These are phyloP conservation scores for Gymnothorax reevesii DNA, from an alignment of 2,797 vertebrate genomes.

Conservation along the genomic window DNA sequence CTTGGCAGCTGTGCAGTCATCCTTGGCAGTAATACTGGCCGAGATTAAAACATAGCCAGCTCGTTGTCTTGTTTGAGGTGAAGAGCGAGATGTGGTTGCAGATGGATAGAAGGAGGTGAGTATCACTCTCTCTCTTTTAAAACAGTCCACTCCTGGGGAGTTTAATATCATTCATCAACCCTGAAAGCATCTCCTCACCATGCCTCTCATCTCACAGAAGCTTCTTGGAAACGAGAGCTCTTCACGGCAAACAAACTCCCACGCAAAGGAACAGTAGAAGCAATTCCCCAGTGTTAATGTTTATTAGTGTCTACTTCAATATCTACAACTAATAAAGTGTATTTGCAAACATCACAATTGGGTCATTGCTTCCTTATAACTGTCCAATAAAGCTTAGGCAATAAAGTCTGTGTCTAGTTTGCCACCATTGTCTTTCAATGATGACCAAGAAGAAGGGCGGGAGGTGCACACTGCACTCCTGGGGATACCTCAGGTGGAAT, in stretches of 20 bases:
- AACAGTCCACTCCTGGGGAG: background rate
- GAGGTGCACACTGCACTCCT: too few relatives aligned
- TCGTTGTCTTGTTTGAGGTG: constrained; percentile 72
- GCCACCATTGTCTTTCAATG: too few relatives aligned
- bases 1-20: constrained; percentile 57
- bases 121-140: background rate
- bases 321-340: background rate
- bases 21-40: constrained; percentile 76
- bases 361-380: too few relatives aligned
- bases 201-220: background rate
- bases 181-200: background rate
- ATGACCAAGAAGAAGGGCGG: too few relatives aligned
- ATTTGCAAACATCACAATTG: background rate
- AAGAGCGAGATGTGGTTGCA: constrained; percentile 29
- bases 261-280: background rate
- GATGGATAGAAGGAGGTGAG: constrained; percentile 7
- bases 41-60: constrained; percentile 79
- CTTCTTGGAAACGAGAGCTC: background rate
- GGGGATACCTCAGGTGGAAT: too few relatives aligned
- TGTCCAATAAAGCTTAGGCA: too few relatives aligned
- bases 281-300: background rate
- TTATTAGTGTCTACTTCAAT: background rate
- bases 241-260: too few relatives aligned
- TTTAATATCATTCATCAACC: background rate
- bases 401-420: too few relatives aligned